Evolutionary conservation across 1,140 invertebrate genomes (phyloP).

Genomic region (Calliphora vicina): DNA sequence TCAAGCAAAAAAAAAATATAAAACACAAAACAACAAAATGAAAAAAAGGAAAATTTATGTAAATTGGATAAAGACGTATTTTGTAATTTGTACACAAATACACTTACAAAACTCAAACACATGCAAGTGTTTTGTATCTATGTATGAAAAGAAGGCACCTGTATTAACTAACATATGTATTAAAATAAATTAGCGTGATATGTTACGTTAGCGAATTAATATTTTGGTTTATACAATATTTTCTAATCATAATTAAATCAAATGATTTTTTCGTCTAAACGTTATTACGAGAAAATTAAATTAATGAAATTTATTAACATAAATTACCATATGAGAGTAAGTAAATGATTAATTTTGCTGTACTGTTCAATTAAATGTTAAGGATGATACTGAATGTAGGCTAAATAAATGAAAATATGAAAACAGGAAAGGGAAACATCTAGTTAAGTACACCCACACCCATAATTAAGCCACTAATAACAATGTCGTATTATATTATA

Average conservation of each 20-base stretch:
- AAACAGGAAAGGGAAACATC: background rate
- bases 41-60: background rate
- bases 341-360: background rate
- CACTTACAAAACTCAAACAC: background rate
- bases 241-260: background rate
- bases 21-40: too few species aligned
- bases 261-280: background rate
- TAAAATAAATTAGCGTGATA: too few species aligned
- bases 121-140: background rate
- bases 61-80: constrained; percentile 8
- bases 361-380: too few species aligned
- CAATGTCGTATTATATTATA: too few species aligned
- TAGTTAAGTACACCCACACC: background rate
- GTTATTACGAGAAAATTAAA: background rate
- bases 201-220: too few species aligned
- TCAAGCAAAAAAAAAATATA: constrained; percentile 14
- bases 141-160: background rate
- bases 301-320: background rate
- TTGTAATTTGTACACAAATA: background rate
- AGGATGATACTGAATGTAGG: too few species aligned
- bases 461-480: background rate
- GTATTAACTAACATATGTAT: background rate
- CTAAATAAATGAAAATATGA: background rate
- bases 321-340: background rate
- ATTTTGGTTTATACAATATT: too few species aligned